Evolutionary conservation across 2,888 invertebrate genomes (phyloP).

Genomic region (Cloeon dipterum): DNA sequence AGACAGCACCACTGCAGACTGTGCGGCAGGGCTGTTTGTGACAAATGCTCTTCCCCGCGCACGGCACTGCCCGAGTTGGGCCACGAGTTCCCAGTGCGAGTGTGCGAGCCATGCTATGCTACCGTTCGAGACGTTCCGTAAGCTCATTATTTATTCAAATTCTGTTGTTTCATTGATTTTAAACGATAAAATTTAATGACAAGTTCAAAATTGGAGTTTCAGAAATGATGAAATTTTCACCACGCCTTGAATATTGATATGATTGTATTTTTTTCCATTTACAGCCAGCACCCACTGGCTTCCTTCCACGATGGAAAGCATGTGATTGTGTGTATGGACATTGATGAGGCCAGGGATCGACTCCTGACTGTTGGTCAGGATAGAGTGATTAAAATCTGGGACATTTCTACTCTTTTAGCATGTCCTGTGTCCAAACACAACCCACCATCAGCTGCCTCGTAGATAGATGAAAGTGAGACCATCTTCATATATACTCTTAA

Average conservation of each 20-base stretch:
- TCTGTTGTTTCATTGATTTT: no score
- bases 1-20: slow-evolving; percentile 71
- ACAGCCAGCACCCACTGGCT: slow-evolving; percentile 41
- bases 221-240: no score
- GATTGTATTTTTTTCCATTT: no score
- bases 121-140: slow-evolving; percentile 67
- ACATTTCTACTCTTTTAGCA: slow-evolving; percentile 38
- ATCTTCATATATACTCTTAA: no score
- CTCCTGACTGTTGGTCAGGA: slow-evolving; percentile 89
- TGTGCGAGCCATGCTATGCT: slow-evolving; percentile 79
- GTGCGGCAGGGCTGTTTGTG: slow-evolving; percentile 92
- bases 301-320: slow-evolving; percentile 92
- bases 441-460: no score
- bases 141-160: slow-evolving; percentile 20
- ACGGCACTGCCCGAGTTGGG: slow-evolving; percentile 89
- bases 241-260: no score
- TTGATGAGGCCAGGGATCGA: slow-evolving; percentile 71
- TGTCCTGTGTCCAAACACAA: not conserved
- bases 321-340: slow-evolving; percentile 63
- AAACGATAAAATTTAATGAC: not conserved
- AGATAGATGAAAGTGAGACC: no score
- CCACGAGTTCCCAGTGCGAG: slow-evolving; percentile 90
- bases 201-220: not conserved
- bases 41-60: slow-evolving; percentile 68
- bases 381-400: slow-evolving; percentile 85